phyloP scores from a whole-genome alignment of 1,140 invertebrate genomes.

The Drosophila kohkoa region DNA sequence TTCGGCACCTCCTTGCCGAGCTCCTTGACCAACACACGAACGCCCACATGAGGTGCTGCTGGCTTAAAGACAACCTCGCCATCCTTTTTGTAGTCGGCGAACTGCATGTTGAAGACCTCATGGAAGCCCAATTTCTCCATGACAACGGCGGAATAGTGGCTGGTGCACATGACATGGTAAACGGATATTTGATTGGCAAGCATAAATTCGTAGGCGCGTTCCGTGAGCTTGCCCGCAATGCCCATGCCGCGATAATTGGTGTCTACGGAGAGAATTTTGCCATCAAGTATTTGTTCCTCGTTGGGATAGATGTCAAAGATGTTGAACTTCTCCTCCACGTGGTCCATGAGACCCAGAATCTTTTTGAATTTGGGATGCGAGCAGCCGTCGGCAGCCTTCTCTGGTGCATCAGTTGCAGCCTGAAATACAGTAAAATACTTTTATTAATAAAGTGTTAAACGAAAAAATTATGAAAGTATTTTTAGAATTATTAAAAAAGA shows the following conservation, averaged over 20 bases:
- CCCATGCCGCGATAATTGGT: slow-evolving; percentile 87
- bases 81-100: slow-evolving; percentile 88
- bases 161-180: slow-evolving; percentile 88
- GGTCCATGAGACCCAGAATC: slow-evolving; percentile 86
- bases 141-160: slow-evolving; percentile 89
- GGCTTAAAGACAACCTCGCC: slow-evolving; percentile 87
- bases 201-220: slow-evolving; percentile 86
- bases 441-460: too few species aligned
- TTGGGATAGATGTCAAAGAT: slow-evolving; percentile 86
- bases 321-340: slow-evolving; percentile 86
- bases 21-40: slow-evolving; percentile 86
- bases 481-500: neutral
- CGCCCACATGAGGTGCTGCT: slow-evolving; percentile 86
- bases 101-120: slow-evolving; percentile 87
- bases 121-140: slow-evolving; percentile 89
- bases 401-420: slow-evolving; percentile 38
- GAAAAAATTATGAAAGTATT: neutral
- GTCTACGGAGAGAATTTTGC: slow-evolving; percentile 88
- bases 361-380: slow-evolving; percentile 87
- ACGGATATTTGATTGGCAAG: slow-evolving; percentile 68
- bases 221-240: slow-evolving; percentile 87
- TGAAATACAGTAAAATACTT: neutral
- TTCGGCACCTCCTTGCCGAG: slow-evolving; percentile 40
- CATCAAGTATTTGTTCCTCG: slow-evolving; percentile 86
- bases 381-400: slow-evolving; percentile 81